phyloP scores from a whole-genome alignment of 2,888 invertebrate species.

The Mylabris sibirica region DNA sequence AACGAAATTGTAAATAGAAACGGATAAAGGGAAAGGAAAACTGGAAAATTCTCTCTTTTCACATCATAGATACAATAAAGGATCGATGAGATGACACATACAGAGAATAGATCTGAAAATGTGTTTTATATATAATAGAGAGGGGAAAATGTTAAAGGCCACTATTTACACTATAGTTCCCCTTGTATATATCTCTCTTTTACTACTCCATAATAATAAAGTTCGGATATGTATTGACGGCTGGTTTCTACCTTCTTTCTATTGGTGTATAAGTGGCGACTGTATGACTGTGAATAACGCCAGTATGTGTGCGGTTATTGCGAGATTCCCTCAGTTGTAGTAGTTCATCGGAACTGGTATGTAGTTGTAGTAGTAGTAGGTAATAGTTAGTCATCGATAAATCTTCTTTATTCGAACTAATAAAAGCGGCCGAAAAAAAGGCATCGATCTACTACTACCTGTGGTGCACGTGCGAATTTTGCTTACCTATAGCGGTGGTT shows the following conservation, averaged over 20 bases:
- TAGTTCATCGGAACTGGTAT: not conserved
- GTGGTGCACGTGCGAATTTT: slow-evolving; percentile 33
- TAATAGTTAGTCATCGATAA: not conserved
- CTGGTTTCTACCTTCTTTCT: not conserved
- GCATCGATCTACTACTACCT: not conserved
- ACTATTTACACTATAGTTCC: not conserved
- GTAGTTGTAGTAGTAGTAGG: too few relatives aligned
- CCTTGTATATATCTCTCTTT: not conserved
- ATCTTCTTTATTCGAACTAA: not conserved
- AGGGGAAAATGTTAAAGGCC: slow-evolving; percentile 10
- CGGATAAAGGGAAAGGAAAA: not conserved
- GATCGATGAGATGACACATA: not conserved
- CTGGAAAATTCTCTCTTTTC: not conserved
- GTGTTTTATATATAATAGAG: slow-evolving; percentile 4
- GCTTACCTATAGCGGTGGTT: slow-evolving; percentile 10
- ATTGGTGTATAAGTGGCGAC: not conserved
- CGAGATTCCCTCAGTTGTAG: not conserved
- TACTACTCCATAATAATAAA: not conserved
- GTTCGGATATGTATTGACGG: not conserved
- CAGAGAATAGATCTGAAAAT: not conserved
- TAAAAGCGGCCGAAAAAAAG: too few relatives aligned
- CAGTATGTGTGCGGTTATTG: slow-evolving; percentile 5
- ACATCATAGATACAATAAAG: not conserved
- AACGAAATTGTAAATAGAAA: not conserved
- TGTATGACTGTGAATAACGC: slow-evolving; percentile 8